These are phyloP conservation scores for Epicauta chinensis DNA, from an alignment of 1,140 invertebrate species.

Conservation along the genomic window DNA sequence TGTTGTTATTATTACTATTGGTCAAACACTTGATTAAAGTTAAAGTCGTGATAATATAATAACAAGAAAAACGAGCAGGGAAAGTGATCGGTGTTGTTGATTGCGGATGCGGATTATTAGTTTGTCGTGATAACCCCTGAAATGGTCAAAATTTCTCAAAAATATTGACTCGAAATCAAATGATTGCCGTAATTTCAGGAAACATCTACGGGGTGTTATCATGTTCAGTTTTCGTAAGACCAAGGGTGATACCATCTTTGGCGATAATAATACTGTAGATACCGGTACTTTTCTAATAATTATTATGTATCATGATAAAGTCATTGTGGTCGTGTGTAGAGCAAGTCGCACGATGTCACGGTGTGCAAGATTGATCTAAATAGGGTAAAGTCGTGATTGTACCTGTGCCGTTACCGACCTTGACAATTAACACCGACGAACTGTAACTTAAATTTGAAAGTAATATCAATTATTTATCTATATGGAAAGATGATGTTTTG, in stretches of 20 bases:
- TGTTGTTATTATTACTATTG: too few relatives aligned
- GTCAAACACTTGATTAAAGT: too few relatives aligned
- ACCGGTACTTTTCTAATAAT: constrained; percentile 6
- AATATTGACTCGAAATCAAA: too few relatives aligned
- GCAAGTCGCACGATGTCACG: constrained; percentile 25
- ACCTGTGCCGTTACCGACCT: constrained; percentile 26
- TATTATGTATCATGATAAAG: constrained; percentile 29
- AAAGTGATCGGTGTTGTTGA: not conserved
- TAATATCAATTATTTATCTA: too few relatives aligned
- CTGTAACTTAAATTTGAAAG: too few relatives aligned
- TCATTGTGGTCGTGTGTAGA: constrained; percentile 25
- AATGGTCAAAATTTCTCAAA: too few relatives aligned
- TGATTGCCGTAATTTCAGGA: too few relatives aligned
- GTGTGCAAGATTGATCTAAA: constrained; percentile 26
- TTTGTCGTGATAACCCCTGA: not conserved
- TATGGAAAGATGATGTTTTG: too few relatives aligned
- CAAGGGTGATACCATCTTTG: constrained; percentile 6
- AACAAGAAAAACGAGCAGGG: not conserved
- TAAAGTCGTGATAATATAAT: too few relatives aligned
- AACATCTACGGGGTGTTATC: too few relatives aligned
- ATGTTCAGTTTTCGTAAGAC: too few relatives aligned
- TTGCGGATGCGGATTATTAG: not conserved
- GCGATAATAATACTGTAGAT: constrained; percentile 1
- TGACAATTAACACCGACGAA: constrained; percentile 19
- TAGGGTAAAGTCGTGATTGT: constrained; percentile 29